Evolutionary conservation across 2,888 invertebrate genomes (phyloP).

Genomic region (Leucoptera coffeella): DNA sequence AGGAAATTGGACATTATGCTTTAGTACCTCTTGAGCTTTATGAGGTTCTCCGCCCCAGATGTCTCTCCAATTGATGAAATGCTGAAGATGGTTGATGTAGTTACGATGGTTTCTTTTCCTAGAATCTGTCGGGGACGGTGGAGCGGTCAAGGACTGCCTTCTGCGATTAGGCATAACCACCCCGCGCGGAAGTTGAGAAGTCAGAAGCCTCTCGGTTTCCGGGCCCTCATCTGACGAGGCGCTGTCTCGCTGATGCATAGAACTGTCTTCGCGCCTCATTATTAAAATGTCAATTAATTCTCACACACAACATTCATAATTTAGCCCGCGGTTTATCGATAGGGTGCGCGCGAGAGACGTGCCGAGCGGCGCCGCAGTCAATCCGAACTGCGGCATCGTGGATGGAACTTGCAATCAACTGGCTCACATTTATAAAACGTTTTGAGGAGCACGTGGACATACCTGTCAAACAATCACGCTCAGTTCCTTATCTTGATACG

Average conservation of each 20-base stretch:
- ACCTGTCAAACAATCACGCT: too few relatives aligned
- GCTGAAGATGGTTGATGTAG: slow-evolving; percentile 40
- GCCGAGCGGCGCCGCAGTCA: too few relatives aligned
- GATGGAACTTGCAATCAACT: too few relatives aligned
- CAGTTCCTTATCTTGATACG: slow-evolving; percentile 6
- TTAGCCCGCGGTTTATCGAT: too few relatives aligned
- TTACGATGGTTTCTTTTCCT: slow-evolving; percentile 39
- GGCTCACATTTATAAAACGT: too few relatives aligned
- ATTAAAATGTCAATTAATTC: too few relatives aligned
- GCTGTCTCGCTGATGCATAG: too few relatives aligned
- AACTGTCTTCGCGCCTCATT: too few relatives aligned
- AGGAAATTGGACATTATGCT: slow-evolving; percentile 4
- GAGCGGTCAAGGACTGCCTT: slow-evolving; percentile 38
- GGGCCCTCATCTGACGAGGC: slow-evolving; percentile 40
- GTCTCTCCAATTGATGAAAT: slow-evolving; percentile 43
- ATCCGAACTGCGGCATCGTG: too few relatives aligned
- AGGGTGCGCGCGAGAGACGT: too few relatives aligned
- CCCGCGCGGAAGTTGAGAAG: slow-evolving; percentile 18
- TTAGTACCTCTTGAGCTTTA: slow-evolving; percentile 34
- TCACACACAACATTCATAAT: too few relatives aligned
- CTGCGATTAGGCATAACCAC: slow-evolving; percentile 21
- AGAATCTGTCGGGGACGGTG: slow-evolving; percentile 42
- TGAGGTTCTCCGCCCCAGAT: slow-evolving; percentile 43
- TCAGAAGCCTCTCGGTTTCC: slow-evolving; percentile 33
- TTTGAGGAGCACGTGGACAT: too few relatives aligned